phyloP scores from a whole-genome alignment of 2,113 vertebrate genomes.

The Xenus cinereus region DNA sequence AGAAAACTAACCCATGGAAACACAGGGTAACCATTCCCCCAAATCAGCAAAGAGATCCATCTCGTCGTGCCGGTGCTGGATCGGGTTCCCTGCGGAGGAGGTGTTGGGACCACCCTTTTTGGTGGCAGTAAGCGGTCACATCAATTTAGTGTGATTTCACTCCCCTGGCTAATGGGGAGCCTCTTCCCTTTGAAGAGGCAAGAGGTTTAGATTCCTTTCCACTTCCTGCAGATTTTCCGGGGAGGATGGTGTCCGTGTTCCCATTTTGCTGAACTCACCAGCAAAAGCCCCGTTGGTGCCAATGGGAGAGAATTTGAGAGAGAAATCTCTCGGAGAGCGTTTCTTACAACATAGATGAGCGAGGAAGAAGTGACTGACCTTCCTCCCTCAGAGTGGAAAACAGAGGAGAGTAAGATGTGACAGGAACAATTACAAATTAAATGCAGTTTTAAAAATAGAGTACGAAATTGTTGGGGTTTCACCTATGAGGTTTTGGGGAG shows the following conservation, averaged over 20 bases:
- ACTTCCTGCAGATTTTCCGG: background rate
- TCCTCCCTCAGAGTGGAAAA: background rate
- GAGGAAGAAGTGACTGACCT: background rate
- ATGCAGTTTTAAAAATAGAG: background rate
- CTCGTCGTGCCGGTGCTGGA: background rate
- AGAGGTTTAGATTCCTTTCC: background rate
- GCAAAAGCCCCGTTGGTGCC: background rate
- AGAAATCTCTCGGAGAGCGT: background rate
- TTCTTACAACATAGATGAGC: background rate
- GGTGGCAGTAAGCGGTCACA: background rate
- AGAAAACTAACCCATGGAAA: background rate
- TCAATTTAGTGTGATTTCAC: rapidly evolving
- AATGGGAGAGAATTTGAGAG: background rate
- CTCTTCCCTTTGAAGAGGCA: background rate
- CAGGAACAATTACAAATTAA: background rate
- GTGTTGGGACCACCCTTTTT: background rate
- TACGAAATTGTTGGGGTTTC: background rate
- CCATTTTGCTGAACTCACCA: background rate
- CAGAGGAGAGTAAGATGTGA: background rate
- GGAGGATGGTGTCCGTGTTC: background rate
- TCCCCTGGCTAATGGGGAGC: background rate
- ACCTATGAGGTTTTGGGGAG: background rate
- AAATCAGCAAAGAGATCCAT: background rate
- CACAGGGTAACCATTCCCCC: background rate
- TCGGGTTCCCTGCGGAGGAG: background rate